Conservation (phyloP, 2,888 invertebrate species). For the Tetranychus piercei region DNA sequence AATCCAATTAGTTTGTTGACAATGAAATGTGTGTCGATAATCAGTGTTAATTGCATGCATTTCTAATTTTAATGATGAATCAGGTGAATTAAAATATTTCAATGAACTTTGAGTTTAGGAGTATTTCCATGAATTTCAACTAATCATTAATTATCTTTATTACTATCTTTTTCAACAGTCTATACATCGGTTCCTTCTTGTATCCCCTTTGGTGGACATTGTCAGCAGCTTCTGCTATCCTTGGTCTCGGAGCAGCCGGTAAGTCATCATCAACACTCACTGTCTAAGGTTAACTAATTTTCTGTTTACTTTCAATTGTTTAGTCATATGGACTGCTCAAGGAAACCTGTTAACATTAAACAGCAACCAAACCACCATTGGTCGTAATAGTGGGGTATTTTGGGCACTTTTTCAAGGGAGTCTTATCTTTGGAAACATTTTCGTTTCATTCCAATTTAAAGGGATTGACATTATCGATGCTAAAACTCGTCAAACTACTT, state of each 20-base stretch:
- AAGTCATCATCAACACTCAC: conserved; percentile 8
- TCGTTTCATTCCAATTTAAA: conserved; percentile 76
- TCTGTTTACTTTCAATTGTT: conserved; percentile 16
- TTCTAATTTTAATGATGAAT: no score
- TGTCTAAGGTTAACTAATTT: neutral
- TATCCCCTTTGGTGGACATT: conserved; percentile 62
- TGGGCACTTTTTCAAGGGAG: conserved; percentile 93
- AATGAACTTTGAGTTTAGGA: no score
- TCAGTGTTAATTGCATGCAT: no score
- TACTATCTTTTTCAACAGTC: conserved; percentile 36
- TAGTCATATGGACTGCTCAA: conserved; percentile 80
- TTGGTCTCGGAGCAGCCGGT: conserved; percentile 72
- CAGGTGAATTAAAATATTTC: no score
- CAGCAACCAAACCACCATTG: conserved; percentile 66
- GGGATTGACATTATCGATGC: conserved; percentile 53
- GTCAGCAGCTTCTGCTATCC: conserved; percentile 61
- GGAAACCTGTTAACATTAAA: conserved; percentile 77
- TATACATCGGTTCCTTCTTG: conserved; percentile 74
- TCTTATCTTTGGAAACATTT: conserved; percentile 81
- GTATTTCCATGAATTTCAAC: no score
- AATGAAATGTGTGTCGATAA: no score
- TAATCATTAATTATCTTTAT: neutral
- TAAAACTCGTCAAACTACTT: conserved; percentile 54
- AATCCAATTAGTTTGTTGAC: no score
- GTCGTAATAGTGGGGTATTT: conserved; percentile 82